phyloP scores from a whole-genome alignment of 2,888 invertebrate species.

The Brachypalpus laphriformis region DNA sequence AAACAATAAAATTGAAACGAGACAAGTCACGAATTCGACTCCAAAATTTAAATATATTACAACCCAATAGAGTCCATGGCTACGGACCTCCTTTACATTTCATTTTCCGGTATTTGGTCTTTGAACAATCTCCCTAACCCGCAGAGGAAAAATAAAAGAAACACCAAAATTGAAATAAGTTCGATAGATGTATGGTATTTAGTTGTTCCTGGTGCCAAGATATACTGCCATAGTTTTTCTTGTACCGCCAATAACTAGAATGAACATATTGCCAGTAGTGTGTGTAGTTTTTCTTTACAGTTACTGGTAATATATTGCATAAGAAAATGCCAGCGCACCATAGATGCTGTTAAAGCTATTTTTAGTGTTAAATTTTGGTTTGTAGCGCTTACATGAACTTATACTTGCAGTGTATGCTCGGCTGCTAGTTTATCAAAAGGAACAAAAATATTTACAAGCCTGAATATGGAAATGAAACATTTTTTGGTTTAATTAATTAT shows the following conservation, averaged over 20 bases:
- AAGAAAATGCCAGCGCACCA: not conserved
- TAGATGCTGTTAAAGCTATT: not conserved
- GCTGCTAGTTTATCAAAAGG: not conserved
- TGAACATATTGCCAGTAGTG: slow-evolving; percentile 16
- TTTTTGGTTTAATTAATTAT: slow-evolving; percentile 34
- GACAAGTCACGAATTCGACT: slow-evolving; percentile 58
- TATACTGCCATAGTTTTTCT: slow-evolving; percentile 25
- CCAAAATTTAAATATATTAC: slow-evolving; percentile 35
- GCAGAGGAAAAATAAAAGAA: slow-evolving; percentile 23
- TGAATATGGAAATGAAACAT: not conserved
- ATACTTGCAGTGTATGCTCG: not conserved
- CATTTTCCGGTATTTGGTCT: slow-evolving; percentile 12
- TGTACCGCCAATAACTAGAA: not conserved
- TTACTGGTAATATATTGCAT: slow-evolving; percentile 44
- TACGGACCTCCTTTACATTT: slow-evolving; percentile 26
- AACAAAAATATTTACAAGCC: slow-evolving; percentile 3
- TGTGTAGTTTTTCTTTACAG: not conserved
- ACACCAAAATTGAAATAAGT: slow-evolving; percentile 37
- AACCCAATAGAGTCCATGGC: slow-evolving; percentile 22
- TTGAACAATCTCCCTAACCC: slow-evolving; percentile 26
- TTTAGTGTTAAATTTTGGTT: slow-evolving; percentile 3
- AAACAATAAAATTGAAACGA: slow-evolving; percentile 4
- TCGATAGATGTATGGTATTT: slow-evolving; percentile 28
- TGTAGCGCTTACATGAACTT: not conserved
- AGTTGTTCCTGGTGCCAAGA: slow-evolving; percentile 20